Conservation (phyloP, 2,113 vertebrate genomes). For the Sinocyclocheilus anophthalmus region DNA sequence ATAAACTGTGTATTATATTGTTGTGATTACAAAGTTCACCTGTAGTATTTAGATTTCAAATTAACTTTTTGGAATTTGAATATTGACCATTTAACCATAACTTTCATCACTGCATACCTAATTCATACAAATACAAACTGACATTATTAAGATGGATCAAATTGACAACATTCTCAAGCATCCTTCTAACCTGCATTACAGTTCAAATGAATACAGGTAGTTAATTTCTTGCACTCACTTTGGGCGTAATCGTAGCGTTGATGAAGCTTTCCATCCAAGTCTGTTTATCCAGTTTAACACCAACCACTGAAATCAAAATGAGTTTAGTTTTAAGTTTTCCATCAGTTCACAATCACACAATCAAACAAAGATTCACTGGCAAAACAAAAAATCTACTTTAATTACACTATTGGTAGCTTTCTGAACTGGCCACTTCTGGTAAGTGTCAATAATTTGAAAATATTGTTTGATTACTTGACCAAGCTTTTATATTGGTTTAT, state of each 20-base stretch:
- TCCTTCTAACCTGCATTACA: not conserved
- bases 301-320: constrained; percentile 81
- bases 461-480: not conserved
- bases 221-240: constrained; percentile 73
- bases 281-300: constrained; percentile 86
- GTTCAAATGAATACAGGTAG: not conserved
- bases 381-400: not conserved
- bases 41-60: not conserved
- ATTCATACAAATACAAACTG: not conserved
- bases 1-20: not conserved
- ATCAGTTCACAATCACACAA: not conserved
- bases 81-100: not conserved
- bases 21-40: not conserved
- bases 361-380: not conserved
- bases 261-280: constrained; percentile 91
- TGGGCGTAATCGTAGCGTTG: constrained; percentile 81
- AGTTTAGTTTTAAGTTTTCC: not conserved
- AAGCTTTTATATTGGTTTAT: not conserved
- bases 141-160: not conserved
- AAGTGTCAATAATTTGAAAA: not conserved
- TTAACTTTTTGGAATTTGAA: not conserved
- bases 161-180: not conserved
- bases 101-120: not conserved
- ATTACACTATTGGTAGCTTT: not conserved
- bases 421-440: not conserved